Evolutionary conservation across 2,888 invertebrate genomes (phyloP).

Genomic region (Lucinisca nassula): DNA sequence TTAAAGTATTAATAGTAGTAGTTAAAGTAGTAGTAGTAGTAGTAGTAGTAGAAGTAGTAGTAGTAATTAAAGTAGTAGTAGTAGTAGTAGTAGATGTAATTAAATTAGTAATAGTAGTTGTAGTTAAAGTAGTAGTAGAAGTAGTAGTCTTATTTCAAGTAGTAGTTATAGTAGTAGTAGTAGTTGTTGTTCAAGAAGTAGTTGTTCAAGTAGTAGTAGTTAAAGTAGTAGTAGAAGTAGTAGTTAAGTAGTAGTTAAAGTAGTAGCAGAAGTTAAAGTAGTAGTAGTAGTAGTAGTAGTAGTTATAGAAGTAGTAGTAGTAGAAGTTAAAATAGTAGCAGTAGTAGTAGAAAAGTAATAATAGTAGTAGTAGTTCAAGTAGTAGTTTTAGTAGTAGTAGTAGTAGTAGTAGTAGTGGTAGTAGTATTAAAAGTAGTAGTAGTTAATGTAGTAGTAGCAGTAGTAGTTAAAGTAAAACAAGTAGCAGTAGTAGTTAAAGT

Average conservation of each 20-base stretch:
- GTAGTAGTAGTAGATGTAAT: slow-evolving; percentile 22
- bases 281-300: not conserved
- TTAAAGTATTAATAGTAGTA: not conserved
- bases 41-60: slow-evolving; percentile 16
- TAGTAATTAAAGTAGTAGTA: slow-evolving; percentile 21
- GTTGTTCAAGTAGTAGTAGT: slow-evolving; percentile 17
- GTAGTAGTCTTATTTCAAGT: slow-evolving; percentile 16
- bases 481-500: no score
- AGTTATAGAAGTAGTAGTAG: not conserved
- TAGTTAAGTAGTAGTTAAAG: no score
- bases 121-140: slow-evolving; percentile 15
- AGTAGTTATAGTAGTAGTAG: slow-evolving; percentile 1
- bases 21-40: slow-evolving; percentile 3
- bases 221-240: slow-evolving; percentile 21
- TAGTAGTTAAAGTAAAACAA: no score
- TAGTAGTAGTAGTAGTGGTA: no score
- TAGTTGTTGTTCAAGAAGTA: slow-evolving; percentile 8
- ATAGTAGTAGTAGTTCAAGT: no score
- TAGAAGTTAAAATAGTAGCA: no score
- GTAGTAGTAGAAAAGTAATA: slow-evolving; percentile 12
- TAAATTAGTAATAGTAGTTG: no score
- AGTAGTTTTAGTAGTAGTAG: no score
- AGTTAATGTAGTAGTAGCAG: no score
- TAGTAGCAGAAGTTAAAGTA: no score
- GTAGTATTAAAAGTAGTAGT: no score